Evolutionary conservation across 2,888 invertebrate genomes (phyloP), one percentile per base, ranked within the genome.

Genomic region (Troides helena): DNA sequence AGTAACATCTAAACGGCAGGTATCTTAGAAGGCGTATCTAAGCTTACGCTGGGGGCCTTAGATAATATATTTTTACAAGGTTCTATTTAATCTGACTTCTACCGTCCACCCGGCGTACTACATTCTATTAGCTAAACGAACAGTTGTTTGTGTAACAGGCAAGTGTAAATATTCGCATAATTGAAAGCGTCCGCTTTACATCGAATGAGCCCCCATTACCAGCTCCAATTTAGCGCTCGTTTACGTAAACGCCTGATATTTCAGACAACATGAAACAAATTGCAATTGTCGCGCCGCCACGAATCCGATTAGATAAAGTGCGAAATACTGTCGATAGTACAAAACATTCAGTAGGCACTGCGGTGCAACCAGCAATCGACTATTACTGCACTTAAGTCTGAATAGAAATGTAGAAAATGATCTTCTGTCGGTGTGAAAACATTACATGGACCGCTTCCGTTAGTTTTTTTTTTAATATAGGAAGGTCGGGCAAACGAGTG

Each of bases 211-310:
- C 36, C 62, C 56, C 61, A 65, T 65, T 64, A 67, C 60, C 67
- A 30, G 60, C 64, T 60, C 25, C 61, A 71, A 62, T 71, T 70
- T 64, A 59, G 60, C 25, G 25, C 63, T 53, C 60, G 70, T 71
- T 71, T 71, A 71, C 67, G 62, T 70, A 70, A 70, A 67, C 70
- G 56, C 64, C 63, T 60, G 57, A 64, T 64, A 67, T 70, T 56
- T 60, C 60, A 58, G 65, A 62, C 36, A 60, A 17, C 56, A 25
- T 64, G 30, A 65, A 71, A 65, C 61, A 65, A 62, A 67, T 71
- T 70, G 67, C n/a, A 56, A 0, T 21, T 36, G 61, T 67, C 61
- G 59, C 57, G 64, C 57, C 23, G 57, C 57, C 14, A 7, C 21
- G 10, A n/a, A 23, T 58, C 57, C 2, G 12, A 58, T 58, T 23